phyloP scores from a whole-genome alignment of 2,888 invertebrate species.

The Ephialtes manifestator region DNA sequence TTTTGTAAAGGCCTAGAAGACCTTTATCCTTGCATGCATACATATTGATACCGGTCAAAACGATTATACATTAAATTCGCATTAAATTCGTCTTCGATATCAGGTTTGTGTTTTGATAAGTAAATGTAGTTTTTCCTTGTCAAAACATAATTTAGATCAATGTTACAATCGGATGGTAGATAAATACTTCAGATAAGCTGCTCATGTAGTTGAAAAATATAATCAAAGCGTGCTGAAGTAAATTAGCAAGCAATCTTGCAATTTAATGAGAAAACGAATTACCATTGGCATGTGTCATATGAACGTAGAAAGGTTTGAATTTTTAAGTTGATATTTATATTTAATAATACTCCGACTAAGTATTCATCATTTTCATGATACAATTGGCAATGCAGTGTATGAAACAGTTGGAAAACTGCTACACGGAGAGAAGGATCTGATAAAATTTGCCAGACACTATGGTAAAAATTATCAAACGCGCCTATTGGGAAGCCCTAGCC shows the following conservation, averaged over 20 bases:
- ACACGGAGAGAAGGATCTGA: no score
- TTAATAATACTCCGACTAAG: no score
- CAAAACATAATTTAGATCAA: background rate
- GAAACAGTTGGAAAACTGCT: no score
- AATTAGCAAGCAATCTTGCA: background rate
- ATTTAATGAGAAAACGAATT: background rate
- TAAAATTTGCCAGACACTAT: no score
- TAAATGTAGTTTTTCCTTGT: background rate
- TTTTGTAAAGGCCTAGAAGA: conserved; percentile 3
- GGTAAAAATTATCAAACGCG: no score
- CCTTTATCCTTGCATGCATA: background rate
- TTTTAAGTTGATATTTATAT: no score
- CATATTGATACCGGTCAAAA: background rate
- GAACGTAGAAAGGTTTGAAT: no score
- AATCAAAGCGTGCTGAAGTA: background rate
- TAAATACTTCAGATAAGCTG: background rate
- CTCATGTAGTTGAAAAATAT: background rate
- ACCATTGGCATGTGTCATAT: no score
- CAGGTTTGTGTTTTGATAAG: conserved; percentile 5
- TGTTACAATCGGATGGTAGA: background rate
- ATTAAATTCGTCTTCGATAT: conserved; percentile 9
- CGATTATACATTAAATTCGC: background rate
- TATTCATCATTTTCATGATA: no score
- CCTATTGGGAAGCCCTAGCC: no score
- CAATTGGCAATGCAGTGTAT: no score